Evolutionary conservation across 2,797 vertebrate genomes (phyloP).

Genomic region (Myotis myotis): DNA sequence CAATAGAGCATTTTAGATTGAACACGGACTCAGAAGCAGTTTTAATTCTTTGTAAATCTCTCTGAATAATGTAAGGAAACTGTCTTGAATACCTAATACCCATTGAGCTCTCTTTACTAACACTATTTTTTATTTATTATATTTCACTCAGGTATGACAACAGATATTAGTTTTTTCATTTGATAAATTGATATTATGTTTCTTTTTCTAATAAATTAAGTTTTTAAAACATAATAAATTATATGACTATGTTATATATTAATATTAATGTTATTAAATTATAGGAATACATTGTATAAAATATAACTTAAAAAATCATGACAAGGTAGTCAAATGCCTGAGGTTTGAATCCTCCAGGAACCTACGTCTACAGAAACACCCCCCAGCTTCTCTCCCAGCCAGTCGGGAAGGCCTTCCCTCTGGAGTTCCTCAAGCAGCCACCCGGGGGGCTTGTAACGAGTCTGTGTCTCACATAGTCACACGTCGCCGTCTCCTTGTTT

Average conservation of each 20-base stretch:
- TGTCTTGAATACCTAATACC: not conserved
- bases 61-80: not conserved
- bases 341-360: not conserved
- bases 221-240: not conserved
- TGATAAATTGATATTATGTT: not conserved
- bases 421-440: not conserved
- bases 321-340: not conserved
- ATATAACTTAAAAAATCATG: not conserved
- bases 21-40: not conserved
- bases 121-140: not conserved
- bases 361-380: not conserved
- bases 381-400: not conserved
- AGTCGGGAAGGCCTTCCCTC: not conserved
- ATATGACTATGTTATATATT: not conserved
- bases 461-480: not conserved
- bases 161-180: not conserved
- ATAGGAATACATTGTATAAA: not conserved
- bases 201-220: not conserved
- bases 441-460: not conserved
- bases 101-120: not conserved
- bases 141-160: not conserved
- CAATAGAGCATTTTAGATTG: not conserved
- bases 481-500: constrained; percentile 68
- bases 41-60: constrained; percentile 26
- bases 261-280: not conserved